Evolutionary conservation across 2,797 vertebrate species (phyloP).

Genomic region (Myripristis jacobus): DNA sequence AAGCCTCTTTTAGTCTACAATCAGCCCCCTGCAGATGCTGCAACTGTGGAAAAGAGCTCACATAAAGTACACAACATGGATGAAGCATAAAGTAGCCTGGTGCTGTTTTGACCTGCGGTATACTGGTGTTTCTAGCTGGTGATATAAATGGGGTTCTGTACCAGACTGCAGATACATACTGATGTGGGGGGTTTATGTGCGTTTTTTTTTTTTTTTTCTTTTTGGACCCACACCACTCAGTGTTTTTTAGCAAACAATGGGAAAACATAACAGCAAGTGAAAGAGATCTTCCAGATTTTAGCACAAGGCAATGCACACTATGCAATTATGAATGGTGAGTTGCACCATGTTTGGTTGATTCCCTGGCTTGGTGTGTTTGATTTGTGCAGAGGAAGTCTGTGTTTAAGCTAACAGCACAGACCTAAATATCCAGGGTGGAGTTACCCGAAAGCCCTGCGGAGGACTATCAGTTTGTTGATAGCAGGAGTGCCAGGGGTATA

Average conservation of each 20-base stretch:
- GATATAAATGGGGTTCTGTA: conserved; percentile 13
- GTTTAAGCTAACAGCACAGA: conserved; percentile 13
- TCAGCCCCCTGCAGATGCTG: conserved; percentile 83
- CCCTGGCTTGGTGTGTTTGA: neutral
- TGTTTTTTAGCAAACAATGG: conserved; percentile 29
- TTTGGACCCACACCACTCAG: conserved; percentile 7
- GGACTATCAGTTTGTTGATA: conserved; percentile 45
- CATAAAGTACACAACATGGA: conserved; percentile 45
- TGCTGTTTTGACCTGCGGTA: conserved; percentile 32
- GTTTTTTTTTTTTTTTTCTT: conserved; percentile 4
- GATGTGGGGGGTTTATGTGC: neutral
- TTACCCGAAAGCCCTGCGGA: conserved; percentile 15
- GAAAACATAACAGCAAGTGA: conserved; percentile 9
- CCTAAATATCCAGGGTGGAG: conserved; percentile 26
- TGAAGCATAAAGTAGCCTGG: conserved; percentile 8
- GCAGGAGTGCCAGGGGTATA: conserved; percentile 31
- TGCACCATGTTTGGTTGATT: conserved; percentile 6
- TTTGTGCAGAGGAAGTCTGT: conserved; percentile 5
- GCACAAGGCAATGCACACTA: neutral
- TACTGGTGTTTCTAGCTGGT: neutral
- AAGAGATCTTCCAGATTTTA: neutral
- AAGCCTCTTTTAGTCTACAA: conserved; percentile 81
- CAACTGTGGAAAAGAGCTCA: conserved; percentile 59
- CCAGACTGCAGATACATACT: conserved; percentile 14
- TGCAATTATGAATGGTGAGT: neutral